phyloP scores from a whole-genome alignment of 2,888 invertebrate species.

The Oscheius myriophilus region DNA sequence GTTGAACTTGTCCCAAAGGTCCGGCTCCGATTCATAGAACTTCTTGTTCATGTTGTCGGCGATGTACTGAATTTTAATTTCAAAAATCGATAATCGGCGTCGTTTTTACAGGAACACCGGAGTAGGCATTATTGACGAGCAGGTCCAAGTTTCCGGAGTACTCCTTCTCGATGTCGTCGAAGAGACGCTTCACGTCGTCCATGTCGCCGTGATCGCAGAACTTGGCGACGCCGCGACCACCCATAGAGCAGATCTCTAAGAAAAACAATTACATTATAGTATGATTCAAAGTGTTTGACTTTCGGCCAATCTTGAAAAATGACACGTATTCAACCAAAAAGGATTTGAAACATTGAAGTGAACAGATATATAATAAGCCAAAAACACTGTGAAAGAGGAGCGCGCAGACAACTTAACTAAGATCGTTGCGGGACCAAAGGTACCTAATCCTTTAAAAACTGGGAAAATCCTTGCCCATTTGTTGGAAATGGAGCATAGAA shows the following conservation, averaged over 20 bases:
- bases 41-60: conserved; percentile 23
- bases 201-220: conserved; percentile 43
- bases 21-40: conserved; percentile 72
- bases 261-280: neutral
- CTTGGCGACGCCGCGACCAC: conserved; percentile 70
- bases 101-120: conserved; percentile 56
- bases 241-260: conserved; percentile 69
- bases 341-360: too few species aligned
- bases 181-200: conserved; percentile 61
- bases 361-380: too few species aligned
- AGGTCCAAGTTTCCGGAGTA: conserved; percentile 72
- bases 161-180: conserved; percentile 70
- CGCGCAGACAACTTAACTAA: too few species aligned
- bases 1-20: conserved; percentile 73
- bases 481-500: too few species aligned
- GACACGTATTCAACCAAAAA: too few species aligned
- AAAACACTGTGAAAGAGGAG: too few species aligned
- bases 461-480: too few species aligned
- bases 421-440: too few species aligned
- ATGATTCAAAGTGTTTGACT: conserved; percentile 19
- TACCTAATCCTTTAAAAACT: too few species aligned
- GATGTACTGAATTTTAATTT: conserved; percentile 9
- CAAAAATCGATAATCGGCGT: neutral
- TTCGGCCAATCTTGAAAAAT: neutral
- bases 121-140: conserved; percentile 73